Evolutionary conservation across 2,113 vertebrate genomes (phyloP).

Genomic region (Nyctibius bracteatus): DNA sequence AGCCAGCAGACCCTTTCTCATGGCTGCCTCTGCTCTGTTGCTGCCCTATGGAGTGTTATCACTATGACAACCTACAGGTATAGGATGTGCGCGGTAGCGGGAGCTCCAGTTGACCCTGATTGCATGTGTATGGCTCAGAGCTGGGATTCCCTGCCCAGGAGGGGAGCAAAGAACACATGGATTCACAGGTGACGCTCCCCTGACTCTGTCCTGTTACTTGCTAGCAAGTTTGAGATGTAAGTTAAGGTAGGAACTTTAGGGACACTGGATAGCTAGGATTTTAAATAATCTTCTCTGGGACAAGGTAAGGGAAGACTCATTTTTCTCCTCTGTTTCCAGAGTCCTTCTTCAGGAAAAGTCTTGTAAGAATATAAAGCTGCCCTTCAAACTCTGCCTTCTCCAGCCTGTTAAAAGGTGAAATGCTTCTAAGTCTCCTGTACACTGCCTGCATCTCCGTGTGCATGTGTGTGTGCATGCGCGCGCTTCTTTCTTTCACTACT

Average conservation of each 20-base stretch:
- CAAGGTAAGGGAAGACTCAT: background rate
- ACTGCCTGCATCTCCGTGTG: background rate
- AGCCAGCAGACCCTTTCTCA: background rate
- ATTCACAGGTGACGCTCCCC: background rate
- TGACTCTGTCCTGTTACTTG: background rate
- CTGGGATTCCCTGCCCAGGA: background rate
- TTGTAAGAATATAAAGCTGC: background rate
- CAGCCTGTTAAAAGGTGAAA: background rate
- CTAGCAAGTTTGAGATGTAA: background rate
- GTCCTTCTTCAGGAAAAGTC: background rate
- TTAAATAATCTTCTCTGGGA: background rate
- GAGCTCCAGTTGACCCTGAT: background rate
- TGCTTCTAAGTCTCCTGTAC: background rate
- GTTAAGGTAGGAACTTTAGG: background rate
- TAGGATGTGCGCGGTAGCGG: background rate
- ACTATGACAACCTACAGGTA: constrained; percentile 54
- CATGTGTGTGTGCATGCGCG: background rate
- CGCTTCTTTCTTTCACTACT: background rate
- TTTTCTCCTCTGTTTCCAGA: background rate
- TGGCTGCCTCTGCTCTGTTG: background rate
- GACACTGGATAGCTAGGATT: background rate
- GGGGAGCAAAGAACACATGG: background rate
- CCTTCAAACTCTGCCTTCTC: background rate
- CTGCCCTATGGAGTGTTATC: background rate
- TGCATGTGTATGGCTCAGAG: background rate